Base-by-base conservation (phyloP, 2,797 vertebrate species). In the Coregonus suidteri region DNA sequence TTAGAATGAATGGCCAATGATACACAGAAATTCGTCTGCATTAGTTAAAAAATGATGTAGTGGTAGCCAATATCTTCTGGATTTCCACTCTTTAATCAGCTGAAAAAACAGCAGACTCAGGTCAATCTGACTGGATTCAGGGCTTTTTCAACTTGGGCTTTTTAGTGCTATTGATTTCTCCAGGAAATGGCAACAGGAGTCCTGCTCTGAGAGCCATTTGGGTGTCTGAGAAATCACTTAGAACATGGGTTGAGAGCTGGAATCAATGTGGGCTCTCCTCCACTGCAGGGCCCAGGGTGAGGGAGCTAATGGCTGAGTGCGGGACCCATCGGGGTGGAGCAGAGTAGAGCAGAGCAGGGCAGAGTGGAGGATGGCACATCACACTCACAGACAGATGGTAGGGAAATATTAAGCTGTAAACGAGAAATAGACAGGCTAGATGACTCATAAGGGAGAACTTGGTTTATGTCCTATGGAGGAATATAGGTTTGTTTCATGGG, bases 101-200 rank as follows among this genome's bases (percentile, higher is more conserved):
- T 35, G 13, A 15, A 25, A 41, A 78, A 67, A 85, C 83, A 69
- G 30, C 68, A 73, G 67, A 78, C 30, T 25, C 1, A 1, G 72
- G n/a, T 71, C 71, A 79, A 79, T 74, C 77, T 87, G n/a, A n/a
- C n/a, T n/a, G 82, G 75, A 84, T 83, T 81, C 78, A 79, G 83
- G 56, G 83, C 84, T 82, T 84, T 86, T 86, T 85, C 6, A 71
- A 88, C 85, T 90, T 85, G 78, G 2, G 91, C 91, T 91, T 94
- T 95, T 95, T 94, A 95, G 91, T 88, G 85, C 70, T 95, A 96
- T 96, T 93, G 95, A 96, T 96, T 94, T 91, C 90, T 90, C 82
- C 91, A 94, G 93, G 95, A 96, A 96, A 96, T 94, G 93, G 94
- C 91, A 90, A 90, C 86, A 89, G 87, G 92, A 93, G 88, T 93